These are phyloP conservation scores for Steatornis caripensis DNA, from an alignment of 2,113 vertebrate genomes.

Conservation along the genomic window DNA sequence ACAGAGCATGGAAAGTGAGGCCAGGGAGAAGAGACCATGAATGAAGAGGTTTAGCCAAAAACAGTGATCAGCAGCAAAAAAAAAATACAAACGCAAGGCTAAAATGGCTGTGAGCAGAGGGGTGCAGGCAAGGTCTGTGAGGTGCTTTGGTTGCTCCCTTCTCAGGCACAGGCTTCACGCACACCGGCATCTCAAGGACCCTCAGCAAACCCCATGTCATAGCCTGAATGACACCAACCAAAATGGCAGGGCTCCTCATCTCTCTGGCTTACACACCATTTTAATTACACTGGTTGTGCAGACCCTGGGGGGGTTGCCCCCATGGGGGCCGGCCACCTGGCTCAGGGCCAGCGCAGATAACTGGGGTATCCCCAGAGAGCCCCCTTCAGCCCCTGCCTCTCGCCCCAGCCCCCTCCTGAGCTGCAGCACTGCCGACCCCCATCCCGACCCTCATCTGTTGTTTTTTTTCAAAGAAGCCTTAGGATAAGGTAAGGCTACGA, in stretches of 20 bases:
- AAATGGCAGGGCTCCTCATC: not conserved
- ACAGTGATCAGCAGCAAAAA: not conserved
- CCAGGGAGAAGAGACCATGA: not conserved
- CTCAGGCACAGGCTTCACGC: not conserved
- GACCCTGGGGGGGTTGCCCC: accelerated
- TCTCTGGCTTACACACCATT: not conserved
- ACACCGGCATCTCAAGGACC: not conserved
- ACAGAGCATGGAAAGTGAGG: not conserved
- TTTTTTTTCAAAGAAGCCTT: not conserved
- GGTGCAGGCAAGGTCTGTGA: not conserved
- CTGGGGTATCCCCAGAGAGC: not conserved
- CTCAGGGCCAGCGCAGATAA: not conserved
- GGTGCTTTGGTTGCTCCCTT: not conserved
- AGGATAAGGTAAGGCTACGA: not conserved
- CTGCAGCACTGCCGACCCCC: not conserved
- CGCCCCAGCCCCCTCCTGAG: not conserved
- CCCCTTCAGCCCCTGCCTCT: not conserved
- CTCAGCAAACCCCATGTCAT: accelerated
- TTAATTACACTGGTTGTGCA: accelerated
- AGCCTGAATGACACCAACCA: not conserved
- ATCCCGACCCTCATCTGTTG: not conserved
- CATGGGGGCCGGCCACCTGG: accelerated
- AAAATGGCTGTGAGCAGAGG: not conserved
- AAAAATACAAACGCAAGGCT: not conserved
- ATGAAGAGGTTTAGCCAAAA: not conserved